A percentile compares a stretch with the other conserved stretches of the same genome.
Conservation (phyloP, 1,140 invertebrate species). For the Drosophila bipectinata region DNA sequence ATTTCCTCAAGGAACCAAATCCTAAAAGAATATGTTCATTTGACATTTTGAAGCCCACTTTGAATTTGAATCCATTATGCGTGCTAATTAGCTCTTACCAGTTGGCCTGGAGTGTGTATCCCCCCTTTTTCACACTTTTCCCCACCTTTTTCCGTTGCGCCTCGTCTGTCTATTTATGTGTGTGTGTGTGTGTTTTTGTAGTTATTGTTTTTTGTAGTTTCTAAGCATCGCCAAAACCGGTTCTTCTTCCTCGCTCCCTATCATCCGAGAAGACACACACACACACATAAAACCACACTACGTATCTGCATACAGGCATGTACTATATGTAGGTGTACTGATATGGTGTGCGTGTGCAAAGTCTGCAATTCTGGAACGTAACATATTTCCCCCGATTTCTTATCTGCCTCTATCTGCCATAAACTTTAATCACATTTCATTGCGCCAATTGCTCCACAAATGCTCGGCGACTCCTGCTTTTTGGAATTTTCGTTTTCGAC, state of each 20-base stretch:
- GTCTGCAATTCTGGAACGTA: constrained; percentile 36
- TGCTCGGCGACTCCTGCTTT: constrained; percentile 18
- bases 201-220: constrained; percentile 50
- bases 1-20: too few species aligned
- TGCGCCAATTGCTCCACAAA: constrained; percentile 62
- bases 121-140: constrained; percentile 21
- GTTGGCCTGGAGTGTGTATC: constrained; percentile 15
- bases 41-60: too few species aligned
- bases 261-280: constrained; percentile 18
- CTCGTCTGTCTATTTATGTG: neutral
- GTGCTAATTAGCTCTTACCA: neutral
- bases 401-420: constrained; percentile 67
- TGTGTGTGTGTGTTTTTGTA: neutral
- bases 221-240: constrained; percentile 76
- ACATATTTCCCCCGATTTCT: constrained; percentile 43
- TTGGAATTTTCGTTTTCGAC: neutral
- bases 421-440: constrained; percentile 65
- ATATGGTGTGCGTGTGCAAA: constrained; percentile 11
- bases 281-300: constrained; percentile 18
- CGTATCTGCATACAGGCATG: neutral
- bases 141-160: constrained; percentile 3
- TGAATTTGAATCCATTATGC: neutral
- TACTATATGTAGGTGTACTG: neutral
- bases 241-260: constrained; percentile 44
- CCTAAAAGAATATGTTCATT: too few species aligned